phyloP scores from a whole-genome alignment of 2,888 invertebrate species.

The Drosophila pseudotakahashii region DNA sequence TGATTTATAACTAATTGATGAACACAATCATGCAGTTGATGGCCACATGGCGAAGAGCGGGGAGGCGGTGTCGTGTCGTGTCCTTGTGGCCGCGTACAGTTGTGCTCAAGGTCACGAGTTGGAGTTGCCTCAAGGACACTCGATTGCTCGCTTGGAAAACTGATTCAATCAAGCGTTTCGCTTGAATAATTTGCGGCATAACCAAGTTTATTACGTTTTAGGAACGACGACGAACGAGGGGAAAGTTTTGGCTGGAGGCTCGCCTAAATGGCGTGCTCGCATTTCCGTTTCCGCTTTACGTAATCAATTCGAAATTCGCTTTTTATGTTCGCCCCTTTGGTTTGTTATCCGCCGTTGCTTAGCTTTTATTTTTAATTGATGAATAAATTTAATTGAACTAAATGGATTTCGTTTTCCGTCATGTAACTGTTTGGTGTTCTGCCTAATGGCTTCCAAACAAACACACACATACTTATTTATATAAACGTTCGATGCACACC shows the following conservation, averaged over 20 bases:
- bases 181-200: constrained; percentile 73
- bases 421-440: constrained; percentile 24
- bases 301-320: constrained; percentile 61
- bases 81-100: constrained; percentile 47
- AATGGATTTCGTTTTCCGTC: constrained; percentile 62
- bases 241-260: constrained; percentile 11
- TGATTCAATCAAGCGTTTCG: constrained; percentile 66
- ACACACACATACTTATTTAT: not conserved
- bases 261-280: constrained; percentile 50
- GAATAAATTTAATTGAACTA: constrained; percentile 74
- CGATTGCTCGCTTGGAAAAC: constrained; percentile 44
- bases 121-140: constrained; percentile 19
- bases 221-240: not conserved
- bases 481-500: constrained; percentile 2
- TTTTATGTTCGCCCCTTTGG: constrained; percentile 35
- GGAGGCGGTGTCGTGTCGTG: not conserved
- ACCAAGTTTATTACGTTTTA: constrained; percentile 65
- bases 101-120: constrained; percentile 52
- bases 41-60: constrained; percentile 13
- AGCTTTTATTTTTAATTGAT: constrained; percentile 70
- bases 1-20: constrained; percentile 72
- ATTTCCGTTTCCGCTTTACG: constrained; percentile 61
- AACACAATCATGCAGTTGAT: constrained; percentile 61
- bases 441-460: constrained; percentile 57
- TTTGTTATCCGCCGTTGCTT: constrained; percentile 39